phyloP scores from a whole-genome alignment of 2,888 invertebrate species.

The Glyphotaelius pellucidus region DNA sequence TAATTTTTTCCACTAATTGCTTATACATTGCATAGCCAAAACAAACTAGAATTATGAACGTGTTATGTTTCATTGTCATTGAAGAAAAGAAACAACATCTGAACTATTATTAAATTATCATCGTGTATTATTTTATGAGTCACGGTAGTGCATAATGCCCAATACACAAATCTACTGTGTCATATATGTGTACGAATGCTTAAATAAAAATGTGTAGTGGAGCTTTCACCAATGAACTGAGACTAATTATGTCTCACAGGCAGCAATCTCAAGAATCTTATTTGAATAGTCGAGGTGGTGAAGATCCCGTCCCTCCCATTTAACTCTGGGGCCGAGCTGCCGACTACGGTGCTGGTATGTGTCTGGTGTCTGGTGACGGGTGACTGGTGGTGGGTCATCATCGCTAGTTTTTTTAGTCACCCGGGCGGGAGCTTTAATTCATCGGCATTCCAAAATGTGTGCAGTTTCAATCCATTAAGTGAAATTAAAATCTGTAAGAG shows the following conservation, averaged over 20 bases:
- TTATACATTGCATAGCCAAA: neutral
- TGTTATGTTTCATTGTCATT: too few relatives aligned
- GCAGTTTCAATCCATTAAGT: neutral
- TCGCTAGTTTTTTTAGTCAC: slow-evolving; percentile 21
- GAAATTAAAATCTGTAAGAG: neutral
- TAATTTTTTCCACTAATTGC: neutral
- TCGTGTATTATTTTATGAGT: neutral
- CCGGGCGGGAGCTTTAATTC: neutral
- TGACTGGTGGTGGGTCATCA: slow-evolving; percentile 19
- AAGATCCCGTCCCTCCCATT: slow-evolving; percentile 35
- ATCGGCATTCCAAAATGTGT: neutral
- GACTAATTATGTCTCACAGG: slow-evolving; percentile 51
- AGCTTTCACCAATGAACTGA: slow-evolving; percentile 31
- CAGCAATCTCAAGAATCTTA: slow-evolving; percentile 48
- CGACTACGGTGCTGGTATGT: neutral
- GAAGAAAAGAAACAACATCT: neutral
- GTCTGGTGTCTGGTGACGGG: neutral
- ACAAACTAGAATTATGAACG: neutral
- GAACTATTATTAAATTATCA: neutral
- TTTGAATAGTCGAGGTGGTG: slow-evolving; percentile 40
- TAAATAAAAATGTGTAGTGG: neutral
- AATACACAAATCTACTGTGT: neutral
- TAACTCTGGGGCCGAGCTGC: neutral
- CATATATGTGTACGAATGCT: too few relatives aligned
- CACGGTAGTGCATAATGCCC: neutral